Conservation (phyloP, 2,797 vertebrate genomes). For the Sibirionetta formosa region DNA sequence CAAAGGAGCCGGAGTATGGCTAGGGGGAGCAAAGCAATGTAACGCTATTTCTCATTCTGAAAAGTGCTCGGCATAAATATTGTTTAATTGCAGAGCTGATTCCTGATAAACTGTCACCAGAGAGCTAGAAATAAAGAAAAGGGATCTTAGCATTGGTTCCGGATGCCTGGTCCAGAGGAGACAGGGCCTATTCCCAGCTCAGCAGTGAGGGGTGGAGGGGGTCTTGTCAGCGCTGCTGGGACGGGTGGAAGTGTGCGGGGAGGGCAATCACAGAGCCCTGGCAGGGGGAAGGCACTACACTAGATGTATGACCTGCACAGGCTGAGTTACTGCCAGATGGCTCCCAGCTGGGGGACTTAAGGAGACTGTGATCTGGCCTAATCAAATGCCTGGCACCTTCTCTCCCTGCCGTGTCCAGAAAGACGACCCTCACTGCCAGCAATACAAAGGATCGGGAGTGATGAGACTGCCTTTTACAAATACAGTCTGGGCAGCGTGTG, state of each 20-base stretch:
- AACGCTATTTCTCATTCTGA: background rate
- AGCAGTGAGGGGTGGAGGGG: background rate
- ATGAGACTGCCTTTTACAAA: constrained; percentile 34
- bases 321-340: constrained; percentile 35
- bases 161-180: background rate
- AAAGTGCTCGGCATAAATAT: background rate
- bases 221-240: constrained; percentile 5
- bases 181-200: background rate
- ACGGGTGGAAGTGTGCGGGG: background rate
- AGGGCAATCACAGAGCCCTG: constrained; percentile 26
- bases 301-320: constrained; percentile 10
- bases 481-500: background rate
- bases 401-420: constrained; percentile 28
- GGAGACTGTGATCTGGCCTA: constrained; percentile 48
- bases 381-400: constrained; percentile 60
- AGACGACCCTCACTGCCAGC: background rate
- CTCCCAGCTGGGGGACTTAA: constrained; percentile 41
- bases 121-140: background rate
- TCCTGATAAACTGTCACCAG: background rate
- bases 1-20: background rate
- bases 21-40: background rate
- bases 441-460: background rate
- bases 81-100: background rate
- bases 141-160: background rate
- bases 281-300: background rate